Percentiles rank a stretch among this genome's conserved stretches.
Conservation (phyloP, 1,140 invertebrate species). For the Brachionus sp. region DNA sequence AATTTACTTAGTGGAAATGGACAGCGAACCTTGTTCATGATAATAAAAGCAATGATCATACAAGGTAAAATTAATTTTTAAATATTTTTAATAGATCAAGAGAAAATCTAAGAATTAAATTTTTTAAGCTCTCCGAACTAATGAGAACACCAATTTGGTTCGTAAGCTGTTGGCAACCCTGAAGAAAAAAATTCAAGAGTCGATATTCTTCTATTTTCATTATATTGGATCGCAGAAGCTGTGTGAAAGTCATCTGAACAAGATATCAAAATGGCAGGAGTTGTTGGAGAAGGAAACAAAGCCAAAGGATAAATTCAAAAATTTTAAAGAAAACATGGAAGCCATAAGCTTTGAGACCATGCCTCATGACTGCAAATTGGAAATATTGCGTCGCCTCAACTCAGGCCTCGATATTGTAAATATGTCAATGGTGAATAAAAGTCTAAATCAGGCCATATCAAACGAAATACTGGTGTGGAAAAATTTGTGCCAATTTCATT, state of each 20-base stretch:
- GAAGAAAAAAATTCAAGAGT: slow-evolving; percentile 50
- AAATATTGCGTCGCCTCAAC: slow-evolving; percentile 80
- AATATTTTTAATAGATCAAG: not conserved
- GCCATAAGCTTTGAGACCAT: slow-evolving; percentile 79
- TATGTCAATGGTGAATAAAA: slow-evolving; percentile 68
- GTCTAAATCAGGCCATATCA: slow-evolving; percentile 71
- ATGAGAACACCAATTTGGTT: slow-evolving; percentile 52
- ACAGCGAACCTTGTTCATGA: slow-evolving; percentile 83
- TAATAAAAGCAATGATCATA: slow-evolving; percentile 86
- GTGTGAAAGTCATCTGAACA: slow-evolving; percentile 79
- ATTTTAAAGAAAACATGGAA: slow-evolving; percentile 50
- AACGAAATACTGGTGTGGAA: slow-evolving; percentile 86
- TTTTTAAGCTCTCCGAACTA: slow-evolving; percentile 50
- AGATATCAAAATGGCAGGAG: slow-evolving; percentile 75
- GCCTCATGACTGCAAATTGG: slow-evolving; percentile 84
- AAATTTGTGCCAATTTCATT: slow-evolving; percentile 84
- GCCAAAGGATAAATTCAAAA: slow-evolving; percentile 49
- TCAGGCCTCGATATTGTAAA: slow-evolving; percentile 84
- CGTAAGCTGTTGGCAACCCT: slow-evolving; percentile 51
- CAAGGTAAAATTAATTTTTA: slow-evolving; percentile 66
- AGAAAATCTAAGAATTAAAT: not conserved
- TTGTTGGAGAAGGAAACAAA: slow-evolving; percentile 71
- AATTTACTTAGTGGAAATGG: slow-evolving; percentile 82
- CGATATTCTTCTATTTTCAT: slow-evolving; percentile 56
- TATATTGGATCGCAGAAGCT: slow-evolving; percentile 77